These are phyloP conservation scores for Meteorus cinctellus DNA, from an alignment of 2,888 invertebrate species.

Conservation along the genomic window DNA sequence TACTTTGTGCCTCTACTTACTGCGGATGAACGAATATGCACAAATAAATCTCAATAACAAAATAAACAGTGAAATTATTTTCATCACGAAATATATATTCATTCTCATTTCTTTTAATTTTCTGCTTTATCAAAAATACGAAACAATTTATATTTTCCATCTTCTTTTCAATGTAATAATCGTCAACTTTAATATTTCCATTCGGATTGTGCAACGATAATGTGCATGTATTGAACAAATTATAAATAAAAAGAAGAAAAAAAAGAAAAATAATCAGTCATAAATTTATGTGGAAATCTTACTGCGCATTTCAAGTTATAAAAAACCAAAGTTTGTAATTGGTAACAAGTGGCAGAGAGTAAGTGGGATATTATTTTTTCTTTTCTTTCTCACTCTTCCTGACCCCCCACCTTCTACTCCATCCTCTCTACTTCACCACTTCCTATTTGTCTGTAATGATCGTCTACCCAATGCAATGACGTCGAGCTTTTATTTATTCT, in stretches of 20 bases:
- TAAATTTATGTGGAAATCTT: background rate
- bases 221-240: background rate
- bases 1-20: background rate
- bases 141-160: background rate
- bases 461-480: background rate
- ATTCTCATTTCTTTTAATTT: background rate
- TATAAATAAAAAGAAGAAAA: background rate
- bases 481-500: constrained; percentile 1
- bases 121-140: no score
- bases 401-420: background rate
- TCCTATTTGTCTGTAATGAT: constrained; percentile 8
- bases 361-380: background rate
- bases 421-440: constrained; percentile 1
- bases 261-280: background rate
- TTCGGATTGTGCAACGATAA: background rate
- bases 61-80: background rate
- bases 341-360: background rate
- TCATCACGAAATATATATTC: background rate
- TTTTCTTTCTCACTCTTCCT: no score
- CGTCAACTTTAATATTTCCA: background rate
- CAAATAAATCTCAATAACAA: background rate
- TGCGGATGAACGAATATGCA: background rate
- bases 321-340: background rate
- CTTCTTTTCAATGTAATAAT: background rate
- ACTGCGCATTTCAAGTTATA: background rate